These are phyloP conservation scores for Champsocephalus esox DNA, from an alignment of 2,797 vertebrate genomes.

Conservation along the genomic window DNA sequence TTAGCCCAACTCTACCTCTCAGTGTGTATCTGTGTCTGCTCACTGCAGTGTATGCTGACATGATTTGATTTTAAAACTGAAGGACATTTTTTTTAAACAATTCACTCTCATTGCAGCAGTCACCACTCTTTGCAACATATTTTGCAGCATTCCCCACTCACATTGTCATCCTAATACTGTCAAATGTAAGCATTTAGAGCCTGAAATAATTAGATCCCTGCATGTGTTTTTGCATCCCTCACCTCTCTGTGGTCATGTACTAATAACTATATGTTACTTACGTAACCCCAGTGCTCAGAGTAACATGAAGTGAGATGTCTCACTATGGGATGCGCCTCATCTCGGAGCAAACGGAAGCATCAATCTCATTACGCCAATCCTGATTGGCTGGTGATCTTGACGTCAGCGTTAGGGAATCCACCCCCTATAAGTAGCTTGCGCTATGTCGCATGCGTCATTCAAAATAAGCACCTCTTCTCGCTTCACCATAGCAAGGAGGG, in stretches of 20 bases:
- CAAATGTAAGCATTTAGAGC: neutral
- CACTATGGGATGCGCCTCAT: too few species aligned
- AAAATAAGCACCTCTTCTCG: too few species aligned
- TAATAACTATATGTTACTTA: neutral
- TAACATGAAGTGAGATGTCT: too few species aligned
- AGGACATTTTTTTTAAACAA: neutral
- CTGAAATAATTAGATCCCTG: constrained; percentile 1
- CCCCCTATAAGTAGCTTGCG: too few species aligned
- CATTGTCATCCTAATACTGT: neutral
- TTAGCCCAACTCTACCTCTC: neutral
- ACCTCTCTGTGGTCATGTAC: neutral
- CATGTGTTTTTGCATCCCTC: constrained; percentile 21
- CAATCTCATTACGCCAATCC: too few species aligned
- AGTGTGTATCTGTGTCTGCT: constrained; percentile 23
- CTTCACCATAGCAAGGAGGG: too few species aligned
- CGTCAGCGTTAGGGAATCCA: too few species aligned
- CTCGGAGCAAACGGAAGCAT: too few species aligned
- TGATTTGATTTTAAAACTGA: constrained; percentile 35
- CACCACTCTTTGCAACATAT: neutral
- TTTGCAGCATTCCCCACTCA: constrained; percentile 10
- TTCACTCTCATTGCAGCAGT: constrained; percentile 14
- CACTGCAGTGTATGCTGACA: constrained; percentile 9
- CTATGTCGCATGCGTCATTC: too few species aligned
- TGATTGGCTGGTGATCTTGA: too few species aligned
- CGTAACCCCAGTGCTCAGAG: too few species aligned